These are phyloP conservation scores for Bombyx mori DNA, from an alignment of 1,140 invertebrate species.

Conservation along the genomic window DNA sequence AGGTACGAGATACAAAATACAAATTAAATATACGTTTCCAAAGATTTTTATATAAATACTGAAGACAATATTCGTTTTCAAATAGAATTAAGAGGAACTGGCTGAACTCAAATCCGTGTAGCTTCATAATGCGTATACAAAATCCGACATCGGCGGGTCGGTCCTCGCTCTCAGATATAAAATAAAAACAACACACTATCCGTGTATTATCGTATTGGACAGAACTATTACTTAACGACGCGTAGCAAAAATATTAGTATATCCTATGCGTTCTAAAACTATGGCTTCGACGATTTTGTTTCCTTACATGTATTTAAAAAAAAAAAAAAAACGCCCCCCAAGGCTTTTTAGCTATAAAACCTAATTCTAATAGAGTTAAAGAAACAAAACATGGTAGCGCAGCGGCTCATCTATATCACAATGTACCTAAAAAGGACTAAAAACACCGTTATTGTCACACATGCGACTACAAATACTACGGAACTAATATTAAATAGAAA, in stretches of 20 bases:
- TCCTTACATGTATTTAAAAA: neutral
- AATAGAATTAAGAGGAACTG: slow-evolving; percentile 70
- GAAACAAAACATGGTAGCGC: slow-evolving; percentile 39
- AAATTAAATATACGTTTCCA: too few species aligned
- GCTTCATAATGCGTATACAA: slow-evolving; percentile 7
- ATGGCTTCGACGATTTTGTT: slow-evolving; percentile 53
- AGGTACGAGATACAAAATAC: too few species aligned
- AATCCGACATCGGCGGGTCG: slow-evolving; percentile 44
- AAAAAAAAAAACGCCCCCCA: slow-evolving; percentile 28
- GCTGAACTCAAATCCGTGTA: slow-evolving; percentile 39
- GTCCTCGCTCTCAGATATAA: slow-evolving; percentile 56
- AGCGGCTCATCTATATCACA: neutral
- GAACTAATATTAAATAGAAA: slow-evolving; percentile 35
- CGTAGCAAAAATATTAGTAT: slow-evolving; percentile 67
- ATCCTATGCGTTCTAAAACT: slow-evolving; percentile 50
- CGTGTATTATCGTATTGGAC: slow-evolving; percentile 59
- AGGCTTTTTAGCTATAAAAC: slow-evolving; percentile 51
- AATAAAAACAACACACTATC: slow-evolving; percentile 33
- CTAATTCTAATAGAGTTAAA: slow-evolving; percentile 39
- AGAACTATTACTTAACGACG: slow-evolving; percentile 39
- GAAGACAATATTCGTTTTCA: slow-evolving; percentile 30
- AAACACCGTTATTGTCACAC: slow-evolving; percentile 57
- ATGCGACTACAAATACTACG: slow-evolving; percentile 1
- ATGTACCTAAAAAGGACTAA: slow-evolving; percentile 29
- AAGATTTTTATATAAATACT: too few species aligned